These are phyloP conservation scores for Liposcelis brunnea DNA, from an alignment of 2,888 invertebrate species.

Conservation along the genomic window DNA sequence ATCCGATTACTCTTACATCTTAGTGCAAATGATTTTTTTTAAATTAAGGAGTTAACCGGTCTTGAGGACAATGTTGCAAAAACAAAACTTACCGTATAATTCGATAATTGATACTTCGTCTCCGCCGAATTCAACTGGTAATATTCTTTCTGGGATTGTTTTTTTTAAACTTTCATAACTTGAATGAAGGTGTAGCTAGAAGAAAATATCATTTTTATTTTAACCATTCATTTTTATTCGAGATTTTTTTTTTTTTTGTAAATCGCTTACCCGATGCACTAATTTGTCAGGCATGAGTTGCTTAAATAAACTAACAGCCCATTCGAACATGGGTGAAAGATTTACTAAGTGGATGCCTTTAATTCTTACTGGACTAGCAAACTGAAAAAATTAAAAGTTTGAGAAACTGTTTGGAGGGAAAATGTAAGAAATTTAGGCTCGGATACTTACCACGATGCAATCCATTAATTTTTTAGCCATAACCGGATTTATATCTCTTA, in stretches of 20 bases:
- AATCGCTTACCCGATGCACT: background rate
- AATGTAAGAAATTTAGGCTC: too few species aligned
- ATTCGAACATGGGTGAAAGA: background rate
- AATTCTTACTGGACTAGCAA: background rate
- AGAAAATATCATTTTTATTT: background rate
- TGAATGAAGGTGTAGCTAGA: background rate
- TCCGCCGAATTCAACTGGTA: background rate
- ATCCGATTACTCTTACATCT: too few species aligned
- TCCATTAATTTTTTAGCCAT: background rate
- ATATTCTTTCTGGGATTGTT: background rate
- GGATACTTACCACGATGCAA: background rate
- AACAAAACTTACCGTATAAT: background rate
- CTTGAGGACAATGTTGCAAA: too few species aligned
- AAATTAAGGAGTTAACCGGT: too few species aligned
- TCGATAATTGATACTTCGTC: background rate
- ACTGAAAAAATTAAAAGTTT: background rate
- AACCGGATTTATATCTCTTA: background rate
- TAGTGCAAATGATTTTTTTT: too few species aligned
- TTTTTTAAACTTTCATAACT: background rate
- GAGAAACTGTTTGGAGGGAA: too few species aligned
- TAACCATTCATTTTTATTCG: background rate
- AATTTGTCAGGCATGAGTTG: slow-evolving; percentile 1
- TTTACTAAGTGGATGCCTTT: background rate
- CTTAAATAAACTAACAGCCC: background rate
- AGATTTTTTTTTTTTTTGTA: background rate